Percentiles rank a stretch among this genome's conserved stretches.
Evolutionary conservation across 2,113 vertebrate genomes (phyloP).

Genomic region (Motacilla tschutschensis): DNA sequence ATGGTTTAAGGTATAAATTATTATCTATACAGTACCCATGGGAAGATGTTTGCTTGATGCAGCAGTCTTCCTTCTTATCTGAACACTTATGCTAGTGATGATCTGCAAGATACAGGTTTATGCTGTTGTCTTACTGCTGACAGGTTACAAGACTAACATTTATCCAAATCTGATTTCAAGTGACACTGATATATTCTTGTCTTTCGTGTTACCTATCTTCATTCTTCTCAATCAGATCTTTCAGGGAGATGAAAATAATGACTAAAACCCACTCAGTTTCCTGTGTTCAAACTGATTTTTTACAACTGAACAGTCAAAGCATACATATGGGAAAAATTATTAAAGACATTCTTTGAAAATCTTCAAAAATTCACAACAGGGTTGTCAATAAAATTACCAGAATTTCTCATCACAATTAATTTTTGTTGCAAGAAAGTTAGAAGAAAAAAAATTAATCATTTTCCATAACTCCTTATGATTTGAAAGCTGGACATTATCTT

Average conservation of each 20-base stretch:
- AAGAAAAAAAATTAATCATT: background rate
- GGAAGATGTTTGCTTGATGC: background rate
- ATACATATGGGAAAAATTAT: background rate
- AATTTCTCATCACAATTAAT: background rate
- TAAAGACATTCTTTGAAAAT: background rate
- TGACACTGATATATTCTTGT: background rate
- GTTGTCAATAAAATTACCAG: background rate
- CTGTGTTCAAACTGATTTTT: background rate
- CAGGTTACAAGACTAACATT: background rate
- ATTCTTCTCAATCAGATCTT: background rate
- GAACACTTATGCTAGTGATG: rapidly evolving
- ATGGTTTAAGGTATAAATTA: background rate
- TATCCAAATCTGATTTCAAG: background rate
- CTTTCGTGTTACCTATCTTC: background rate
- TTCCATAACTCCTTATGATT: background rate
- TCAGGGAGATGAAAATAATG: background rate
- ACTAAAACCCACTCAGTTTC: background rate
- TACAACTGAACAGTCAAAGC: background rate
- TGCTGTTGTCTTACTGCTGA: background rate
- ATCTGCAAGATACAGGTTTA: background rate
- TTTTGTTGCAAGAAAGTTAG: background rate
- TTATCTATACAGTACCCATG: background rate
- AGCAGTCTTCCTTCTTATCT: background rate
- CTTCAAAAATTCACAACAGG: background rate
- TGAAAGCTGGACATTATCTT: background rate